Evolutionary conservation across 2,797 vertebrate genomes (phyloP).

Genomic region (Pachyuromys duprasi): DNA sequence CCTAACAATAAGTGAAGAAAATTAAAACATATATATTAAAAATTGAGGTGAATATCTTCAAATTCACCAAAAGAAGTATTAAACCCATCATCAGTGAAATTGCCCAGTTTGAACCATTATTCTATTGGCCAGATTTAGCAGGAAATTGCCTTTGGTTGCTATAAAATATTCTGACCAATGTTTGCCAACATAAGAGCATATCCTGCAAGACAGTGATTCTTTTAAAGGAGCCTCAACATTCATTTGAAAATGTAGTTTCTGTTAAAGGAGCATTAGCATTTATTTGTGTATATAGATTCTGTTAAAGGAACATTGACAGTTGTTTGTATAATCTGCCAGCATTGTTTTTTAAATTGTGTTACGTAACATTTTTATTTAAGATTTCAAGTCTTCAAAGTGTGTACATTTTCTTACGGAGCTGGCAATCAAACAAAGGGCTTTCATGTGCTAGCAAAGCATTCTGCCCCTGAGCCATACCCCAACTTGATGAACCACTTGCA

Average conservation of each 20-base stretch:
- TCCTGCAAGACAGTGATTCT: neutral
- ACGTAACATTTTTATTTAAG: conserved; percentile 11
- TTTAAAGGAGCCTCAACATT: conserved; percentile 1
- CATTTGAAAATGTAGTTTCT: neutral
- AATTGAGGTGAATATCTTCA: neutral
- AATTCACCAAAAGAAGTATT: conserved; percentile 30
- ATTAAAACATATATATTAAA: neutral
- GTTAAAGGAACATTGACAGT: neutral
- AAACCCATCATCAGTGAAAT: neutral
- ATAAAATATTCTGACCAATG: neutral
- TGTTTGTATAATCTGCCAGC: neutral
- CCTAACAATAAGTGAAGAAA: neutral
- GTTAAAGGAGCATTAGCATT: neutral
- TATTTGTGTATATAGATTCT: neutral
- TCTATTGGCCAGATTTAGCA: neutral
- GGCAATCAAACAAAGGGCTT: neutral
- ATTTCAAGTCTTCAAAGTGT: neutral
- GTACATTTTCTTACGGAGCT: neutral
- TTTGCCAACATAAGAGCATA: neutral
- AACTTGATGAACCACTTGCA: neutral
- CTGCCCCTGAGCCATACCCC: neutral
- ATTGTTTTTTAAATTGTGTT: conserved; percentile 23
- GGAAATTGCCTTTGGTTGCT: conserved; percentile 48
- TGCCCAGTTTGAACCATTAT: neutral
- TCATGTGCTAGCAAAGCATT: neutral